Evolutionary conservation across 2,113 vertebrate genomes (phyloP), one percentile per base, ranked within the genome.

Genomic region (Merops nubicus): DNA sequence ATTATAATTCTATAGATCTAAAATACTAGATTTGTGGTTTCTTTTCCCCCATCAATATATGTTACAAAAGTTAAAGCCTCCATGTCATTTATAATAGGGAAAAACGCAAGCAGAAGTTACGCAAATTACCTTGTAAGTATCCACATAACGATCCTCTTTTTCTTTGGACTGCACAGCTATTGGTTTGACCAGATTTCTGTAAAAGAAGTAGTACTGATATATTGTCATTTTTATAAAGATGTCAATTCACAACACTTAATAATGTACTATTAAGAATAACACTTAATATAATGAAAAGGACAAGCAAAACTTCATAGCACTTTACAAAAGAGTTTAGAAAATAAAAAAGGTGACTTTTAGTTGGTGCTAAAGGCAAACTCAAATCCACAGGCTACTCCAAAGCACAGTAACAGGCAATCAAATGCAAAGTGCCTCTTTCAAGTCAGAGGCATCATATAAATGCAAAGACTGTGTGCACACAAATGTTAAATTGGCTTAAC

Each of bases 161-260:
- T 99, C 99, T 96, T 99, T 99, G 29, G 99, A 99, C 89, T 99
- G 99, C 62, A 99, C 99, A 29, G 99, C 99, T 31, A 99, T 99
- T 34, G 99, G 99, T 95, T 99, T 99, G 91, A 95, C 98, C 78
- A 99, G 98, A 94, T 99, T 99, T 97, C 99, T 99, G 97, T 53
- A 96, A 95, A 16, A 72, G 53, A 68, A 95, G 23, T 70, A 96
- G 62, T 23, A 93, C 15, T 48, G 25, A 64, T 72, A 62, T 15
- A 29, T 88, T 85, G 31, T 85, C 69, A 82, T 47, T 93, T 85
- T 80, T 74, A 86, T 73, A n/a, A 91, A 34, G 51, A 68, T 14
- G 6, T 36, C 38, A 9, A 67, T 77, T 82, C 72, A 75, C 9
- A 38, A 8, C 5, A 75, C 29, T 88, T 53, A 78, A 43, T 63